phyloP scores from a whole-genome alignment of 2,113 vertebrate species.

The Platysteira castanea region DNA sequence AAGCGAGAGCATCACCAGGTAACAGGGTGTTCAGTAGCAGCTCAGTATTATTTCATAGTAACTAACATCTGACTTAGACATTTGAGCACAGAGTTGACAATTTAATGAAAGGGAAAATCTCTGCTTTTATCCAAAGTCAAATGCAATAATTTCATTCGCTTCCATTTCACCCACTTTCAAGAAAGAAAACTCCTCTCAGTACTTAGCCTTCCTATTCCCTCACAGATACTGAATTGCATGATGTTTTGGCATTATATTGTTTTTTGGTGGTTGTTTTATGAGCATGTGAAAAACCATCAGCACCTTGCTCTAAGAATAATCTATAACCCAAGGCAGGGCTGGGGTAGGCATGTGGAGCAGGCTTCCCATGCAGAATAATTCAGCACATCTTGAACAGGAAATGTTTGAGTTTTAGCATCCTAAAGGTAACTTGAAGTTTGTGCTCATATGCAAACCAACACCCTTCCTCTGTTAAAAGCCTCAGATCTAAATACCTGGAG shows the following conservation, averaged over 20 bases:
- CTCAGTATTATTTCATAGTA: neutral
- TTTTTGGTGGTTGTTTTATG: neutral
- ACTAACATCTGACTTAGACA: neutral
- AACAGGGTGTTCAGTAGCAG: neutral
- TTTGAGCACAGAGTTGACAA: neutral
- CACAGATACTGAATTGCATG: accelerated
- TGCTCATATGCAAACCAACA: neutral
- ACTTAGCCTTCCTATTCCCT: neutral
- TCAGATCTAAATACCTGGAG: neutral
- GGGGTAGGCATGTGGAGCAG: neutral
- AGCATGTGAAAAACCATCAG: neutral
- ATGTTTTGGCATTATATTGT: neutral
- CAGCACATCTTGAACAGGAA: neutral
- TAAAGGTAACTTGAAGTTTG: neutral
- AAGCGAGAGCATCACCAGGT: neutral
- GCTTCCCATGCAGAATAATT: neutral
- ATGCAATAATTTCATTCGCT: neutral
- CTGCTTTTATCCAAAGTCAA: neutral
- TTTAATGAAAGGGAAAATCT: neutral
- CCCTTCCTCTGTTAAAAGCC: neutral
- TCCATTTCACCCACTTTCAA: neutral
- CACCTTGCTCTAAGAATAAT: neutral
- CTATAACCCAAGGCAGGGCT: neutral
- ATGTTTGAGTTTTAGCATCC: neutral
- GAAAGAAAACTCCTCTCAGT: neutral